Percentiles rank a stretch among this genome's conserved stretches.
phyloP scores from a whole-genome alignment of 2,888 invertebrate species.

The Stenolophus ochropezus region DNA sequence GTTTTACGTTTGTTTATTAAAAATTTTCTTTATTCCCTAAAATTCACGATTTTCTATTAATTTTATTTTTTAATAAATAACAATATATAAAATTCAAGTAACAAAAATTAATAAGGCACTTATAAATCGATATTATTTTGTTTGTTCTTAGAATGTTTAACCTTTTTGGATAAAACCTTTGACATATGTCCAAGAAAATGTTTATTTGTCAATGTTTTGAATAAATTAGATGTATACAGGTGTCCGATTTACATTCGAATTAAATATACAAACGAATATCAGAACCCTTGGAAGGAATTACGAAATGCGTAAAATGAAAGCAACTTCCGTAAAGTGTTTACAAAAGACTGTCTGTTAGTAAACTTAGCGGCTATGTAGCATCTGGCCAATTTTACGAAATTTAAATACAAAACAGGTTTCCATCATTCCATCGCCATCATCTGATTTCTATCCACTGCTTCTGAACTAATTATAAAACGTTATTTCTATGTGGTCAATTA shows the following conservation, averaged over 20 bases:
- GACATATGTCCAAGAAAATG: no score
- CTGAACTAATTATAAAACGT: constrained; percentile 1
- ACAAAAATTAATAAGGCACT: no score
- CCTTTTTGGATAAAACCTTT: background rate
- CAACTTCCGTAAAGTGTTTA: constrained; percentile 38
- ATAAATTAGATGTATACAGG: background rate
- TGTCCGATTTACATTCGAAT: background rate
- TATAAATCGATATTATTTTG: background rate
- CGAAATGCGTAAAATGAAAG: constrained; percentile 38
- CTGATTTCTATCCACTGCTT: background rate
- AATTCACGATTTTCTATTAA: background rate
- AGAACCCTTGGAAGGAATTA: constrained; percentile 25
- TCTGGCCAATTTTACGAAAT: constrained; percentile 33
- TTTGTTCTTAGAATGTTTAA: background rate
- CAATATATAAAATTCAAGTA: no score
- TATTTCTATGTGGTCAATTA: background rate
- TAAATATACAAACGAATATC: constrained; percentile 11
- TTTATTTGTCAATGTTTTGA: no score
- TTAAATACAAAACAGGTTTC: constrained; percentile 35
- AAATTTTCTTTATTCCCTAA: background rate
- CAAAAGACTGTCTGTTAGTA: constrained; percentile 14
- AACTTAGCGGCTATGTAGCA: constrained; percentile 24
- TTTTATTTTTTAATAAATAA: background rate
- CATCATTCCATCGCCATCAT: constrained; percentile 6
- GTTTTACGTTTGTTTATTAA: background rate